Conservation (phyloP, 2,888 invertebrate species). For the Temnothorax ravouxi region DNA sequence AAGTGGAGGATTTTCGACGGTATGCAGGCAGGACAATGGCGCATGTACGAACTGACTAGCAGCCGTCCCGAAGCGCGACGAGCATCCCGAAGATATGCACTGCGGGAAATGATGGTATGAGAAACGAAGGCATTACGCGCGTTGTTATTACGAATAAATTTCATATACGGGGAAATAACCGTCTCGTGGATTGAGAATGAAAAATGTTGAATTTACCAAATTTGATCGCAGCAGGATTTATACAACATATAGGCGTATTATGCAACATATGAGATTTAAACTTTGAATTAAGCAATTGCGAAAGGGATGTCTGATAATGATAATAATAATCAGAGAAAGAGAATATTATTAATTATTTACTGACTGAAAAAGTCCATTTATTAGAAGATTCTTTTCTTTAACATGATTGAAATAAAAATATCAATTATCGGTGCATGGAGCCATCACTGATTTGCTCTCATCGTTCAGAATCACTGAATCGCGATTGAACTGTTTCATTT, state of each 20-base stretch:
- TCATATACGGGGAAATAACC: neutral
- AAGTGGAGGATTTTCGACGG: conserved; percentile 48
- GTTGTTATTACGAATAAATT: conserved; percentile 33
- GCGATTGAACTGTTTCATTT: neutral
- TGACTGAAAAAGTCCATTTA: neutral
- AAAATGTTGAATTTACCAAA: conserved; percentile 2
- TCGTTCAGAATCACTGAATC: neutral
- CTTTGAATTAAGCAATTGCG: neutral
- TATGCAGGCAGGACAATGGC: conserved; percentile 39
- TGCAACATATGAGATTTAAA: neutral
- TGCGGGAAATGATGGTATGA: conserved; percentile 14
- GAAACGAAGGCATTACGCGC: conserved; percentile 13
- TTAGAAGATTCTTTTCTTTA: neutral
- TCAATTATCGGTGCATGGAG: neutral
- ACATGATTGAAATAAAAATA: neutral
- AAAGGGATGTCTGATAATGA: neutral
- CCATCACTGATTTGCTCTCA: neutral
- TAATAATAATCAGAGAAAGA: neutral
- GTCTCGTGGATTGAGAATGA: neutral
- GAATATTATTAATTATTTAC: conserved; percentile 1
- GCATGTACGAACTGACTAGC: conserved; percentile 37
- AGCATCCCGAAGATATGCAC: conserved; percentile 37
- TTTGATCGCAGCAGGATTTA: neutral
- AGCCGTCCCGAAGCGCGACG: conserved; percentile 24
- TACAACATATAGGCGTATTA: neutral